Evolutionary conservation across 2,113 vertebrate species (phyloP).

Genomic region (Cyprinodon variegatus): DNA sequence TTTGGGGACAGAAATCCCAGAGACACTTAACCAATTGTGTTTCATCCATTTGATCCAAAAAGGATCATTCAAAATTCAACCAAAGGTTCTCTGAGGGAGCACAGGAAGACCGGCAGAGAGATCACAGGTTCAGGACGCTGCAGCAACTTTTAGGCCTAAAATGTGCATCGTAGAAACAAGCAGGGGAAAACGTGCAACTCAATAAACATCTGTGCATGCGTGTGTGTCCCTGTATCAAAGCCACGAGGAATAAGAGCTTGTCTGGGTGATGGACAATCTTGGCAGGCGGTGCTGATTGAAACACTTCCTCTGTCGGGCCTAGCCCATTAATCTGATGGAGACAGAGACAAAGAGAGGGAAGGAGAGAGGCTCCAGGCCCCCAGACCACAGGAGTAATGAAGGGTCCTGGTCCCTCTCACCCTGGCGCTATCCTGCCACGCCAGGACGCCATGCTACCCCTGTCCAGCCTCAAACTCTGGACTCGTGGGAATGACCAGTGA

Average conservation of each 20-base stretch:
- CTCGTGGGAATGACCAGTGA: slow-evolving; percentile 77
- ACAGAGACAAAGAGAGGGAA: slow-evolving; percentile 64
- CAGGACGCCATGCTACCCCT: slow-evolving; percentile 60
- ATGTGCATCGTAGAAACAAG: slow-evolving; percentile 28
- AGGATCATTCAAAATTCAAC: slow-evolving; percentile 81
- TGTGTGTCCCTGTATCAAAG: slow-evolving; percentile 56
- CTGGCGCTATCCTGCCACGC: slow-evolving; percentile 66
- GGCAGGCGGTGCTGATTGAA: slow-evolving; percentile 82
- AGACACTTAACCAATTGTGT: slow-evolving; percentile 76
- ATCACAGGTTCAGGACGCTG: neutral
- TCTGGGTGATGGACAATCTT: slow-evolving; percentile 80
- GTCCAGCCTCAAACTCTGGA: slow-evolving; percentile 63
- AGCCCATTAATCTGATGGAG: slow-evolving; percentile 81
- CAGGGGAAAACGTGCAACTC: slow-evolving; percentile 31
- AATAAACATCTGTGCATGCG: slow-evolving; percentile 67
- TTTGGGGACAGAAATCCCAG: slow-evolving; percentile 73
- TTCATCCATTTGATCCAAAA: slow-evolving; percentile 76
- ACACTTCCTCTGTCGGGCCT: slow-evolving; percentile 81
- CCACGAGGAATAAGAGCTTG: slow-evolving; percentile 78
- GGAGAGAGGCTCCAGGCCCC: slow-evolving; percentile 55
- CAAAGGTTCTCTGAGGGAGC: slow-evolving; percentile 36
- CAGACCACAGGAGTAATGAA: slow-evolving; percentile 71
- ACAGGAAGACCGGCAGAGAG: slow-evolving; percentile 47
- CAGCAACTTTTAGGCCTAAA: slow-evolving; percentile 55
- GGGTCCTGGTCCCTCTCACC: slow-evolving; percentile 76